Conservation (phyloP, 2,113 vertebrate species). For the Petaurus breviceps region DNA sequence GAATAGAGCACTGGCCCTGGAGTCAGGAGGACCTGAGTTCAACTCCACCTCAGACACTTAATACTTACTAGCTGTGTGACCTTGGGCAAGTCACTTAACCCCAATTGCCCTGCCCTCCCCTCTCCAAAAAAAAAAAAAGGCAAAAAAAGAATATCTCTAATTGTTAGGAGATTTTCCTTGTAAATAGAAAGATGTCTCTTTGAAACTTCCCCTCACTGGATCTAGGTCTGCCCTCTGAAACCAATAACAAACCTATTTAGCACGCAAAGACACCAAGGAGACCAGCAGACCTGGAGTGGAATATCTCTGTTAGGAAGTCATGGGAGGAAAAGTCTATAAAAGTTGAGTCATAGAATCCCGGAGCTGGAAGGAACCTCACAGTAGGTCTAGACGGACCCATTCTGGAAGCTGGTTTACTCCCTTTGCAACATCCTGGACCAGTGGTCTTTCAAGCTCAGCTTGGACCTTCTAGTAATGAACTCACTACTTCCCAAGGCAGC, state of each 20-base stretch:
- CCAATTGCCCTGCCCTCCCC: no score
- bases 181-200: background rate
- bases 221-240: background rate
- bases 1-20: no score
- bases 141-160: background rate
- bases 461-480: background rate
- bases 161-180: background rate
- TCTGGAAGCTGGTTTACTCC: background rate
- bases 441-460: background rate
- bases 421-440: background rate
- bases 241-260: background rate
- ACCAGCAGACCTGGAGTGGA: background rate
- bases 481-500: background rate
- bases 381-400: background rate
- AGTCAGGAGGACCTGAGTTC: no score
- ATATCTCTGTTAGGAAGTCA: background rate
- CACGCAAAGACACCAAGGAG: background rate
- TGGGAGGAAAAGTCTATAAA: background rate
- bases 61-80: no score
- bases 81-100: no score
- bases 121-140: no score
- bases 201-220: background rate
- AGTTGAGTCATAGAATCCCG: background rate
- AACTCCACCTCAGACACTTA: no score
- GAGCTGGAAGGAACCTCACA: background rate